These are phyloP conservation scores for Phalacrocorax pelagicus DNA, from an alignment of 2,113 vertebrate species.

Conservation along the genomic window DNA sequence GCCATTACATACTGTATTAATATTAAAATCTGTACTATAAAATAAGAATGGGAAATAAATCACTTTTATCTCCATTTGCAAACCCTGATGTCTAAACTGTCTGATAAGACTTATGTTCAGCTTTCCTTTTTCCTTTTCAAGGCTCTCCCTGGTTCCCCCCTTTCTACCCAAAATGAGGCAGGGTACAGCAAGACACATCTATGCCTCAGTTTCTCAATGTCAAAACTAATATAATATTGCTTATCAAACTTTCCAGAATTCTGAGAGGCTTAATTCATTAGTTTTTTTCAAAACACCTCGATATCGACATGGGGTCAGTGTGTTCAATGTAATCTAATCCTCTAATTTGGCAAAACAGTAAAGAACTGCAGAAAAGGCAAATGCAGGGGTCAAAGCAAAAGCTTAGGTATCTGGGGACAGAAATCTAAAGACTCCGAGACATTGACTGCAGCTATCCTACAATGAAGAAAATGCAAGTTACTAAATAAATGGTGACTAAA, in stretches of 20 bases:
- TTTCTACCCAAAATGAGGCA: neutral
- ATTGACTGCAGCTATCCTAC: neutral
- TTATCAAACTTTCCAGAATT: neutral
- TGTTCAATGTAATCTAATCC: neutral
- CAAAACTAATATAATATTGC: neutral
- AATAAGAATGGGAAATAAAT: slow-evolving; percentile 52
- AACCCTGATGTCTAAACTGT: slow-evolving; percentile 13
- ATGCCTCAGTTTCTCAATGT: neutral
- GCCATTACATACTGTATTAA: slow-evolving; percentile 52
- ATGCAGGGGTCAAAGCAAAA: neutral
- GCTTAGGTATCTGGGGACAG: neutral
- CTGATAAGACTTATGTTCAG: neutral
- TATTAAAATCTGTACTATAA: slow-evolving; percentile 51
- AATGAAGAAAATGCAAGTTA: neutral
- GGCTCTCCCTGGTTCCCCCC: neutral
- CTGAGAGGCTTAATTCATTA: neutral
- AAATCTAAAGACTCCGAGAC: neutral
- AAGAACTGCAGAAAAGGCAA: neutral
- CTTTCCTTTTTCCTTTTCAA: neutral
- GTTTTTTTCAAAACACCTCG: neutral
- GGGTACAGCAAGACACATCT: neutral
- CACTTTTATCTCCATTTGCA: slow-evolving; percentile 52
- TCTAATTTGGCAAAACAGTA: neutral
- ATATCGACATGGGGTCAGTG: fast-evolving
- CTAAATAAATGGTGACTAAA: neutral